These are phyloP conservation scores for Drosophila algonquin DNA, from an alignment of 2,888 invertebrate genomes.

Conservation along the genomic window DNA sequence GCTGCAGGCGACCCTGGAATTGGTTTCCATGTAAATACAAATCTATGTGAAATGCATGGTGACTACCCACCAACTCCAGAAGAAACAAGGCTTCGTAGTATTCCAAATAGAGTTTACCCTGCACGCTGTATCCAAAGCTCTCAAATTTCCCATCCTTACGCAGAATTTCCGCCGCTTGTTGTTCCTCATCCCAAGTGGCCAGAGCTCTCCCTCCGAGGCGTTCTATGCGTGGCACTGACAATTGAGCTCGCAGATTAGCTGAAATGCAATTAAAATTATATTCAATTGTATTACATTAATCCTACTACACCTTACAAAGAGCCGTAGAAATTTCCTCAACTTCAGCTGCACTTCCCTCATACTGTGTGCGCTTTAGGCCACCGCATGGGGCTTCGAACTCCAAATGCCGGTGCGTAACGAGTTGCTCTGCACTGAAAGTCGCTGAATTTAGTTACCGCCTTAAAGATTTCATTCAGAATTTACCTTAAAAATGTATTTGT, in stretches of 20 bases:
- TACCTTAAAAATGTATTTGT: conserved; percentile 71
- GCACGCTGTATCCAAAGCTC: conserved; percentile 76
- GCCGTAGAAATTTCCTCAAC: conserved; percentile 63
- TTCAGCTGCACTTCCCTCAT: conserved; percentile 62
- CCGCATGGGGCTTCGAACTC: conserved; percentile 52
- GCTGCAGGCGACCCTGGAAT: conserved; percentile 80
- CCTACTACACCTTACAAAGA: conserved; percentile 56
- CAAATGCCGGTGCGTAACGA: conserved; percentile 64
- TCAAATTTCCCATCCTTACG: conserved; percentile 82
- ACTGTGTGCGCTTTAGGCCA: conserved; percentile 74
- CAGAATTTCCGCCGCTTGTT: conserved; percentile 73
- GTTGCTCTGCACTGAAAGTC: conserved; percentile 61
- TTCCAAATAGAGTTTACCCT: conserved; percentile 76
- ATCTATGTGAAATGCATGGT: neutral
- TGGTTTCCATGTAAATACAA: neutral
- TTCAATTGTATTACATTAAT: neutral
- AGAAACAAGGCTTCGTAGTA: conserved; percentile 81
- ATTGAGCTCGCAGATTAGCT: conserved; percentile 73
- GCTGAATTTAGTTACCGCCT: neutral
- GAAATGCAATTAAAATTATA: conserved; percentile 40
- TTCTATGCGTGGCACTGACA: conserved; percentile 79
- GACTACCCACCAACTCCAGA: conserved; percentile 77
- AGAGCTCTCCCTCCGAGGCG: conserved; percentile 73
- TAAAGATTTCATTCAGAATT: conserved; percentile 9
- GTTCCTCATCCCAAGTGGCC: conserved; percentile 73